Conservation (phyloP, 1,140 invertebrate genomes). For the Pseudomyrmex sp. region DNA sequence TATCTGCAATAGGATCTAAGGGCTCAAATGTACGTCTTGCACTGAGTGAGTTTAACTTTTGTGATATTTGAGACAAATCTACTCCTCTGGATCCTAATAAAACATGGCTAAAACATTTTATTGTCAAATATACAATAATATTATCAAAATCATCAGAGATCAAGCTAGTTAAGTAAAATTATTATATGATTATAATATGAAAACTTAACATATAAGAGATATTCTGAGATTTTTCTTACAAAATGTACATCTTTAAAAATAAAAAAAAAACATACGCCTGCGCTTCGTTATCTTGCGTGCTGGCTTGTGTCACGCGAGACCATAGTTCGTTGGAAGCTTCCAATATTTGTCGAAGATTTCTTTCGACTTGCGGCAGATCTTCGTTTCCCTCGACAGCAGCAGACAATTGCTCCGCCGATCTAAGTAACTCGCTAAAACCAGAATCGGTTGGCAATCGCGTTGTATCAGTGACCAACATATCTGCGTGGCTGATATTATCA, state of each 20-base stretch:
- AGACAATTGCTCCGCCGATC: conserved; percentile 95
- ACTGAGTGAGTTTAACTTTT: conserved; percentile 95
- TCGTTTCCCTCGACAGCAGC: conserved; percentile 94
- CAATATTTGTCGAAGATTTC: conserved; percentile 95
- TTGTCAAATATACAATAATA: neutral
- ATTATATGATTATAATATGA: too few species aligned
- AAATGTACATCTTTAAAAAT: conserved; percentile 8
- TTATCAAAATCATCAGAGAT: too few species aligned
- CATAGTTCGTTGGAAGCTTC: conserved; percentile 96
- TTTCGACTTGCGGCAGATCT: conserved; percentile 94
- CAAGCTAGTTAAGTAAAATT: too few species aligned
- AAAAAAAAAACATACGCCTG: conserved; percentile 89
- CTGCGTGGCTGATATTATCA: conserved; percentile 30
- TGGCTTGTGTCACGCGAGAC: conserved; percentile 92
- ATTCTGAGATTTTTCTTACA: neutral
- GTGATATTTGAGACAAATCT: conserved; percentile 95
- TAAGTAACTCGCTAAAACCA: conserved; percentile 94
- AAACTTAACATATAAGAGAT: too few species aligned
- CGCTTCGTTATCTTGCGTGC: conserved; percentile 93
- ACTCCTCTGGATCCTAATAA: conserved; percentile 96
- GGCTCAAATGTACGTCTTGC: conserved; percentile 94
- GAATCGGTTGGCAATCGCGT: conserved; percentile 80
- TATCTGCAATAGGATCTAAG: conserved; percentile 94
- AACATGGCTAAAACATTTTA: conserved; percentile 90
- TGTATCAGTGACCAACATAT: conserved; percentile 49